Evolutionary conservation across 2,113 vertebrate genomes (phyloP).

Genomic region (Cyprinus carpio): DNA sequence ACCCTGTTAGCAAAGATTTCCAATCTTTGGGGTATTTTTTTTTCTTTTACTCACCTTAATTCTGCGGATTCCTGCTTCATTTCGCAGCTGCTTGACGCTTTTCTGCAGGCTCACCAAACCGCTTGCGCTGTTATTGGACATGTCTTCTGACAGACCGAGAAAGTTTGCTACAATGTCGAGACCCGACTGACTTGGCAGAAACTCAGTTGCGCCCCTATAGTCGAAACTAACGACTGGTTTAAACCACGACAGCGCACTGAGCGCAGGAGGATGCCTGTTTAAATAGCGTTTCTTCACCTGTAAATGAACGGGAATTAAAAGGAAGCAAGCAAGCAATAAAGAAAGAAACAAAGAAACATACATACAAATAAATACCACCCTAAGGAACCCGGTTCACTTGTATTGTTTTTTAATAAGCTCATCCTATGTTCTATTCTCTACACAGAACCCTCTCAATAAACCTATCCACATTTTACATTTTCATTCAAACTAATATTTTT

Average conservation of each 20-base stretch:
- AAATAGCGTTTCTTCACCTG: neutral
- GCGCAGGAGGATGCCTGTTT: neutral
- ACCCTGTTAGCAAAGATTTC: conserved; percentile 32
- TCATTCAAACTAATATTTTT: neutral
- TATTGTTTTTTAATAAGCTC: neutral
- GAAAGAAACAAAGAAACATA: no score
- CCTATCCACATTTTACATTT: neutral
- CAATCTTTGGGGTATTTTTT: neutral
- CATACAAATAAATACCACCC: neutral
- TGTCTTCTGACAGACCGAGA: conserved; percentile 37
- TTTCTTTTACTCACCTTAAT: conserved; percentile 55
- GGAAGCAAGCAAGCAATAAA: neutral
- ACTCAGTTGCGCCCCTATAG: conserved; percentile 23
- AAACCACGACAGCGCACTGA: neutral
- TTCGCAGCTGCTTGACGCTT: conserved; percentile 60
- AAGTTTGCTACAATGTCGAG: conserved; percentile 10
- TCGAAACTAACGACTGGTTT: neutral
- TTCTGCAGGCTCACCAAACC: conserved; percentile 52
- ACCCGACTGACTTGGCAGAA: neutral
- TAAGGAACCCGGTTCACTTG: accelerated
- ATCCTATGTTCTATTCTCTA: neutral
- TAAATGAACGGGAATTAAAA: neutral
- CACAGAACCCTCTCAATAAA: neutral
- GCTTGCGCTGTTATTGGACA: conserved; percentile 60
- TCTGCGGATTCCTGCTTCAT: conserved; percentile 56